Percentiles rank a stretch among this genome's conserved stretches.
Evolutionary conservation across 2,888 invertebrate species (phyloP).

Genomic region (Protonemura montana): DNA sequence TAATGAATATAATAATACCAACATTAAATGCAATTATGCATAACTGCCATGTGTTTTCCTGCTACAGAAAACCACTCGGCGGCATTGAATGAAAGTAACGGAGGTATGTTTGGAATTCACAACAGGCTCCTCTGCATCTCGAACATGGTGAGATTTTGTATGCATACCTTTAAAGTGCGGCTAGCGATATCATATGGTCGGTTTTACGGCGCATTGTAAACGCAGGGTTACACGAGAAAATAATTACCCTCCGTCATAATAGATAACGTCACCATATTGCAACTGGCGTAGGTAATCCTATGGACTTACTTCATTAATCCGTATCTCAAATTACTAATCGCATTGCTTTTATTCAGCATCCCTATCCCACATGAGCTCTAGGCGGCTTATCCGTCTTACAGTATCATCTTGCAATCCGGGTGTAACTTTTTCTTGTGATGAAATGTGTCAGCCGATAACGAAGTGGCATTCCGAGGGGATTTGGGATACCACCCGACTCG

Average conservation of each 20-base stretch:
- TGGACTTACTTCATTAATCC: neutral
- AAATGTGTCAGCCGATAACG: neutral
- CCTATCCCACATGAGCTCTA: no score
- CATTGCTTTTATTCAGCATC: neutral
- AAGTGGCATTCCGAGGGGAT: neutral
- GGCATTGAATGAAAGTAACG: constrained; percentile 5
- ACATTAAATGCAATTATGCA: constrained; percentile 16
- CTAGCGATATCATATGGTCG: no score
- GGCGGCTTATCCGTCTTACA: no score
- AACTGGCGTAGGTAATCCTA: neutral
- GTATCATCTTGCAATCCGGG: no score
- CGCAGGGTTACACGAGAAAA: no score
- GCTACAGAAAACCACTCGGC: neutral
- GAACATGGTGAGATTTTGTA: neutral
- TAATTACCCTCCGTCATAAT: neutral
- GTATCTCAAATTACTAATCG: neutral
- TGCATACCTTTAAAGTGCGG: no score
- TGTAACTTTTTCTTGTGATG: neutral
- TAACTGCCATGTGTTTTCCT: constrained; percentile 13
- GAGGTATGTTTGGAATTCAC: neutral
- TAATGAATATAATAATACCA: constrained; percentile 13
- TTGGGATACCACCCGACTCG: no score
- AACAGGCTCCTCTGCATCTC: neutral
- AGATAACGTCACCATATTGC: neutral
- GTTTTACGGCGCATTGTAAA: no score